phyloP scores from a whole-genome alignment of 2,888 invertebrate genomes.

The Drosophila cognata region DNA sequence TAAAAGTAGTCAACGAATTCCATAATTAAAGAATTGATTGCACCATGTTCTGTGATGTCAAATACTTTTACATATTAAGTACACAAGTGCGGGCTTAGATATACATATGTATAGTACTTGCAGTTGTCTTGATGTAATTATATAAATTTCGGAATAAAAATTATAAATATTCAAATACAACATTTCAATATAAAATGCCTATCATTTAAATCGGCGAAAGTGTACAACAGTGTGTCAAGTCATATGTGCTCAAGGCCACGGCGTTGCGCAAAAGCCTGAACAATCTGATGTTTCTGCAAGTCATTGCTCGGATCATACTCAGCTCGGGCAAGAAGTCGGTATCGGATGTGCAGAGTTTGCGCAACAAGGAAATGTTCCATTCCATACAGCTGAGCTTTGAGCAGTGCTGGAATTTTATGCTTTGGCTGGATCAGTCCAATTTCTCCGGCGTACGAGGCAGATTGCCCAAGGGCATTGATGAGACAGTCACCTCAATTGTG shows the following conservation, averaged over 20 bases:
- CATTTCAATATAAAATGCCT: background rate
- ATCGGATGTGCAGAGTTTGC: constrained; percentile 93
- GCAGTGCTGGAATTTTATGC: constrained; percentile 95
- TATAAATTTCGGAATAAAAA: background rate
- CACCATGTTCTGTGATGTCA: constrained; percentile 18
- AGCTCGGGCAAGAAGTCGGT: constrained; percentile 94
- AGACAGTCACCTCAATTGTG: constrained; percentile 84
- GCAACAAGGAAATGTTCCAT: constrained; percentile 96
- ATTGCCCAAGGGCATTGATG: constrained; percentile 87
- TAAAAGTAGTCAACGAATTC: constrained; percentile 55
- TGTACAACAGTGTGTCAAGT: too few species aligned
- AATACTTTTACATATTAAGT: constrained; percentile 26
- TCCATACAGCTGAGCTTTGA: constrained; percentile 94
- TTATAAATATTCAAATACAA: background rate
- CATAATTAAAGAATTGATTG: constrained; percentile 50
- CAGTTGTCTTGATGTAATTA: background rate
- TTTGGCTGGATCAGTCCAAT: constrained; percentile 95
- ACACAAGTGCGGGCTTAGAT: constrained; percentile 1
- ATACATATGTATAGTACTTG: background rate
- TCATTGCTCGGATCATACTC: constrained; percentile 89
- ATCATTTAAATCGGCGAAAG: too few species aligned
- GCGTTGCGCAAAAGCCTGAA: too few species aligned
- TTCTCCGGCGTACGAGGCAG: constrained; percentile 90
- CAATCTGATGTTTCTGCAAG: too few species aligned
- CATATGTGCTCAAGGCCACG: too few species aligned